Conservation (phyloP, 2,797 vertebrate species). For the Notamacropus eugenii region DNA sequence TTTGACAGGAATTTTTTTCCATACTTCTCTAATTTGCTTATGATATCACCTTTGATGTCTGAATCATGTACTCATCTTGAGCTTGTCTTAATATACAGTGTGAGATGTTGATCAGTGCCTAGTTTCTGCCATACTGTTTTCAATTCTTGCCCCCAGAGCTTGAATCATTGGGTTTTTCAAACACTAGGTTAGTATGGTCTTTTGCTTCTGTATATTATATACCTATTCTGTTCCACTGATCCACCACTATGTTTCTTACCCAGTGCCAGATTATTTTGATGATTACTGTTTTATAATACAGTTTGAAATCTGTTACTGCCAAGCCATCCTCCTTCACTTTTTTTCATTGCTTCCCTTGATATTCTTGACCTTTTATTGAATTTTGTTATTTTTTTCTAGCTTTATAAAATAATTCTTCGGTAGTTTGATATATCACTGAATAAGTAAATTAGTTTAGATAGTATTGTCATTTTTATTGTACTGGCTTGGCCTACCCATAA, state of each 20-base stretch:
- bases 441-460: not conserved
- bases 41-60: not conserved
- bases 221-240: not conserved
- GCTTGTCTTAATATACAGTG: not conserved
- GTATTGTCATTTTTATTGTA: not conserved
- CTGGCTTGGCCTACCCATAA: not conserved
- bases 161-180: not conserved
- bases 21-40: not conserved
- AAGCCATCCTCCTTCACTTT: not conserved
- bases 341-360: not conserved
- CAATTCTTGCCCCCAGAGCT: not conserved
- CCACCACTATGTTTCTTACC: not conserved
- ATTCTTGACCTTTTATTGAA: not conserved
- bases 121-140: not conserved
- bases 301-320: not conserved
- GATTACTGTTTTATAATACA: not conserved
- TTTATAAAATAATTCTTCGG: not conserved
- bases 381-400: not conserved
- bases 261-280: not conserved
- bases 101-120: not conserved
- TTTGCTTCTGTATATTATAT: not conserved
- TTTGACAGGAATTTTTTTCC: not conserved
- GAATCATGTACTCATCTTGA: not conserved
- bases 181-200: not conserved
- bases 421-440: not conserved